A percentile compares a stretch with the other conserved stretches of the same genome.
Conservation (phyloP, 2,888 invertebrate species). For the Erebia ligea region DNA sequence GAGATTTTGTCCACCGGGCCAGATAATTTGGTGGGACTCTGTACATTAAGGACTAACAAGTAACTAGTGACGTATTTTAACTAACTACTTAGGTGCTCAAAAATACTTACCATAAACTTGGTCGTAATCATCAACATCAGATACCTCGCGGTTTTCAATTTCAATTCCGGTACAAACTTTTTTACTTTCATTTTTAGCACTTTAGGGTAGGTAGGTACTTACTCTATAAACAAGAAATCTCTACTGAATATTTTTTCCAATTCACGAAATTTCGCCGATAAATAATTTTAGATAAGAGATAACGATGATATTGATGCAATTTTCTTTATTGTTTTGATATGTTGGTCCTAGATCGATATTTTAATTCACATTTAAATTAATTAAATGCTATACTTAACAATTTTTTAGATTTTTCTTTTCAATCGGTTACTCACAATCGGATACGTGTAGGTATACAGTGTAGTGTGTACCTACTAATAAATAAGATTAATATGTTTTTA, state of each 20-base stretch:
- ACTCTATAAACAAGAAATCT: neutral
- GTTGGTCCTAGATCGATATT: too few species aligned
- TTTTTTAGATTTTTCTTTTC: too few species aligned
- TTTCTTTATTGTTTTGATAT: neutral
- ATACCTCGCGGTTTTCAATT: slow-evolving; percentile 76
- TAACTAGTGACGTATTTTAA: too few species aligned
- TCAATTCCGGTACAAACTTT: slow-evolving; percentile 59
- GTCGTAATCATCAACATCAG: slow-evolving; percentile 71
- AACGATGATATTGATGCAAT: neutral
- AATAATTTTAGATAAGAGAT: slow-evolving; percentile 11
- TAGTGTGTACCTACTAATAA: too few species aligned
- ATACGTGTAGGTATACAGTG: too few species aligned
- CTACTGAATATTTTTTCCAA: neutral
- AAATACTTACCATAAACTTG: slow-evolving; percentile 73
- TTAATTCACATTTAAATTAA: too few species aligned
- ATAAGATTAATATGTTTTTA: too few species aligned
- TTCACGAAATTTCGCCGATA: neutral
- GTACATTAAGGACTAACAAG: too few species aligned
- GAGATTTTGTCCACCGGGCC: too few species aligned
- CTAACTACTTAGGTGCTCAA: neutral
- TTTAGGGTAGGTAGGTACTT: neutral
- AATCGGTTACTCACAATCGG: too few species aligned
- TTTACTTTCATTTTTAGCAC: neutral
- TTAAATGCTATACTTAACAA: too few species aligned
- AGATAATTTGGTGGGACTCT: too few species aligned